These are phyloP conservation scores for Trachythela sp. DNA, from an alignment of 64 coral and sea anemone genomes.

Conservation along the genomic window DNA sequence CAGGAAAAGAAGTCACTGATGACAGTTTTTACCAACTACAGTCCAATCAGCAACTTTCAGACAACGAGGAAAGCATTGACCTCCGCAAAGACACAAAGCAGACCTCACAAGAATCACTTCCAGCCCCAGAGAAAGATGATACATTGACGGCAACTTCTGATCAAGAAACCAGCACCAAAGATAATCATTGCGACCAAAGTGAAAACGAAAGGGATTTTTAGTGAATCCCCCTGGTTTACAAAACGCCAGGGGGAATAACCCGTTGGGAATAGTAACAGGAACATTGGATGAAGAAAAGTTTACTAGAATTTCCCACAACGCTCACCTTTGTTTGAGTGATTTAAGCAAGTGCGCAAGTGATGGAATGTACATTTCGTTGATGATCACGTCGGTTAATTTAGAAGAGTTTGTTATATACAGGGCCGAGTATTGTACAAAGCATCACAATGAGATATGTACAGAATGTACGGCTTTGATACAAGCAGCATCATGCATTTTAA, in stretches of 20 bases:
- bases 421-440: neutral
- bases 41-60: neutral
- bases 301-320: neutral
- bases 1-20: neutral
- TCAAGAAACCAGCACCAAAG: neutral
- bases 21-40: neutral
- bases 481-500: neutral
- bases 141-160: neutral
- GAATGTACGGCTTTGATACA: neutral
- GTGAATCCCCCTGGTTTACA: conserved; percentile 5
- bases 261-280: neutral
- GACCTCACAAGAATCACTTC: neutral
- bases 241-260: neutral
- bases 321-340: conserved; percentile 24
- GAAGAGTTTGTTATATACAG: neutral
- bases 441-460: neutral
- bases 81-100: neutral
- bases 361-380: conserved; percentile 9
- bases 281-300: conserved; percentile 8
- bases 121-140: neutral
- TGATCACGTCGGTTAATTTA: neutral
- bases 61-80: neutral
- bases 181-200: neutral
- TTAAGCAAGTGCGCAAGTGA: neutral
- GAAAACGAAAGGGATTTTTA: conserved; percentile 2